phyloP scores from a whole-genome alignment of 2,113 vertebrate genomes.

The Octodon degus region DNA sequence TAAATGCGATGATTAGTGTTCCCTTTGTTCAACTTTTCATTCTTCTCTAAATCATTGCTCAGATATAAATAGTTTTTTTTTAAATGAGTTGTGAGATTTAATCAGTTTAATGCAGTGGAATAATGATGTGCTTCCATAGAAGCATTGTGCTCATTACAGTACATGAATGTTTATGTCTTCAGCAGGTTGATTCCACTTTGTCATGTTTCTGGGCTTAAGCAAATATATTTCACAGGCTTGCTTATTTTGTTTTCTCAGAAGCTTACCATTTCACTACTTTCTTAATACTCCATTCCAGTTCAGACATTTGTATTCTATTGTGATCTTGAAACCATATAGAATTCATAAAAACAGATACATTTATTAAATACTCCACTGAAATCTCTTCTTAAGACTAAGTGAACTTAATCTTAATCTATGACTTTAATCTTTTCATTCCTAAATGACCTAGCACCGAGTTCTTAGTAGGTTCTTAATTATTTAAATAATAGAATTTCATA shows the following conservation, averaged over 20 bases:
- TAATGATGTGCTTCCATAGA: slow-evolving; percentile 51
- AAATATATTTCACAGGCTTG: background rate
- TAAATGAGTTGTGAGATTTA: slow-evolving; percentile 77
- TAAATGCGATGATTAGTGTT: slow-evolving; percentile 58
- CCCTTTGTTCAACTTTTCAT: slow-evolving; percentile 57
- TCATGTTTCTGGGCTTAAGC: slow-evolving; percentile 54
- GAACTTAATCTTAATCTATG: background rate
- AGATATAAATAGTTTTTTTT: slow-evolving; percentile 77
- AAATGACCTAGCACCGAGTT: background rate
- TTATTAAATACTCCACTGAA: background rate
- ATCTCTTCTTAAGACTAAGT: background rate
- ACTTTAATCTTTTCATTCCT: background rate
- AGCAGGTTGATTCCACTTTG: slow-evolving; percentile 54
- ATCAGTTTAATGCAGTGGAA: slow-evolving; percentile 73
- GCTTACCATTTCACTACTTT: slow-evolving; percentile 38
- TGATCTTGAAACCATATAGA: slow-evolving; percentile 10
- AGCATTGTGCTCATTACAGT: slow-evolving; percentile 31
- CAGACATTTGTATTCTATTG: background rate
- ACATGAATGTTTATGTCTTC: slow-evolving; percentile 52
- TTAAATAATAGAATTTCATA: background rate
- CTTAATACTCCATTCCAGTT: background rate
- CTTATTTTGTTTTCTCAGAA: slow-evolving; percentile 4
- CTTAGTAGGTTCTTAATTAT: background rate
- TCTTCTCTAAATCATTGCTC: slow-evolving; percentile 60
- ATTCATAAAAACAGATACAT: background rate